Conservation (phyloP, 2,797 vertebrate genomes). For the Protosalanx chinensis region DNA sequence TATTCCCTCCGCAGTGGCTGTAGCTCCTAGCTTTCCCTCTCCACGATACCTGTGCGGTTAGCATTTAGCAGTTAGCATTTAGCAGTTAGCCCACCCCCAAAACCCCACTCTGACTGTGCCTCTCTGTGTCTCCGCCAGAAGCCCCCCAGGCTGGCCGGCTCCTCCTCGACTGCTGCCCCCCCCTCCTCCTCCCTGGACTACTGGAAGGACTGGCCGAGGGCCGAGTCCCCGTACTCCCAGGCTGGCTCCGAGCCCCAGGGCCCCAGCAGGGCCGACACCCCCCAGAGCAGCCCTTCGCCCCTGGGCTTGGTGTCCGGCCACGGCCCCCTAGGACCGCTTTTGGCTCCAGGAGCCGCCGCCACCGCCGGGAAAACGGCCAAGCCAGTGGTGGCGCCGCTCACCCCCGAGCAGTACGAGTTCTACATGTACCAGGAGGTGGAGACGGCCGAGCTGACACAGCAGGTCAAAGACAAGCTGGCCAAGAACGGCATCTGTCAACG, state of each 20-base stretch:
- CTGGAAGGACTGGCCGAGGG: conserved; percentile 88
- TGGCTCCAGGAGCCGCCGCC: conserved; percentile 49
- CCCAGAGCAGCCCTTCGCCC: conserved; percentile 83
- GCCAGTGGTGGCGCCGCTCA: conserved; percentile 81
- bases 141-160: conserved; percentile 47
- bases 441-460: conserved; percentile 86
- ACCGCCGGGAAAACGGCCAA: conserved; percentile 74
- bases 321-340: conserved; percentile 71
- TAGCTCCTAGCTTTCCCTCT: not conserved
- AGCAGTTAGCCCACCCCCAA: not conserved
- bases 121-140: conserved; percentile 53
- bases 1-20: not conserved
- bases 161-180: conserved; percentile 39
- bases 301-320: conserved; percentile 21
- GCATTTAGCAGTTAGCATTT: not conserved
- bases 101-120: conserved; percentile 23
- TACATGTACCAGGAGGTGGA: conserved; percentile 94
- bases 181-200: conserved; percentile 77
- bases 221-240: conserved; percentile 84
- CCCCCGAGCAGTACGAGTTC: conserved; percentile 88
- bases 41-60: not conserved
- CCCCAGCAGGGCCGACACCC: conserved; percentile 81
- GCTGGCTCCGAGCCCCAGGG: conserved; percentile 79
- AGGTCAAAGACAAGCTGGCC: conserved; percentile 90
- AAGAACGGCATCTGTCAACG: conserved; percentile 92